Evolutionary conservation across 2,797 vertebrate genomes (phyloP), one percentile per base, ranked within the genome.

Genomic region (Pipistrellus pygmaeus): DNA sequence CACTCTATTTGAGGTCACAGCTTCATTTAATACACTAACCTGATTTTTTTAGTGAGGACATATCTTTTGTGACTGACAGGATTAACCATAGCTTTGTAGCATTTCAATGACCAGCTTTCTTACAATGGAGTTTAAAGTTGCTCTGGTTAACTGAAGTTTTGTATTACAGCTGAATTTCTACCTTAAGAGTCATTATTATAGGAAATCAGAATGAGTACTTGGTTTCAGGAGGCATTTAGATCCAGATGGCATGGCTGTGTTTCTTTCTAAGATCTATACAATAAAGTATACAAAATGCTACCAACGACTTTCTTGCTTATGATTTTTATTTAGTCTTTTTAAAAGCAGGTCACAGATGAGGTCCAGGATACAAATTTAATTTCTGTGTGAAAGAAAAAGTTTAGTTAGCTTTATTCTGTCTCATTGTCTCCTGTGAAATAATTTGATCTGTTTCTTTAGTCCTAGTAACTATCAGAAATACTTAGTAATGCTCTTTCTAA

Each of bases 211-310:
- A 95, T 71, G 23, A 55, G 27, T 62, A 13, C n/a, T 85, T 91
- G 13, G 32, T 73, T 32, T 85, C 38, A 83, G 11, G 64, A 68
- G n/a, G 14, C n/a, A 32, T 81, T 76, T 69, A 76, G 32, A 86
- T 51, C 66, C 62, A 89, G 68, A 92, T 64, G 66, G 23, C 23
- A 25, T 30, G 25, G 11, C 5, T 62, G 46, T 90, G 27, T 82
- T 89, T 25, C 53, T 82, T 77, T 86, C 44, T 85, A 94, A 91
- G 51, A n/a, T 30, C 44, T 85, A 15, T 35, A 82, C 32, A 80
- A 83, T 80, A 90, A 90, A 92, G 60, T 92, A 20, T 32, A n/a
- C 71, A 84, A 93, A 95, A 85, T 81, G 15, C 82, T 80, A 84
- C 62, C 1, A 0, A 32, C 32, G 46, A 82, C 57, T 72, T 88